Evolutionary conservation across 2,888 invertebrate species (phyloP), one percentile per base, ranked within the genome.

Genomic region (Leucania comma): DNA sequence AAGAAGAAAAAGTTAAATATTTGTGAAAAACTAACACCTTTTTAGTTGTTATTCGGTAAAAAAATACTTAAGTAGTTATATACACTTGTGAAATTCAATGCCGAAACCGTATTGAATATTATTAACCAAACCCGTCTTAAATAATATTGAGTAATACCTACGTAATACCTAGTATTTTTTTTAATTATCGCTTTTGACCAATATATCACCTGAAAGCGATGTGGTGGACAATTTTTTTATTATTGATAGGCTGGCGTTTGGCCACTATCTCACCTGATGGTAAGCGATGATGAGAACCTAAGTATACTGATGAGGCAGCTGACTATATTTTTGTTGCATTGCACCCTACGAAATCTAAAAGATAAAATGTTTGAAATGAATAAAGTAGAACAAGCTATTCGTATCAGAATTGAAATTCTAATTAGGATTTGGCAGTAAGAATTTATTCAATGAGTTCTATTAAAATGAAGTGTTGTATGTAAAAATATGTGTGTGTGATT

Each of bases 381-480:
- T 48, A 4, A 22, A 72, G 3, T 26, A 51, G 50, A 64, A 58
- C 46, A 22, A 14, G 20, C 5, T 6, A 24, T 35, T 54, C 24
- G 12, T 54, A 17, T 61, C 6, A 48, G 35, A 70, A 70, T 2
- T 59, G 32, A 29, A 35, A 48, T 17, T 38, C 71, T 48, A 56
- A 54, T 22, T 38, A 54, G 71, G 48, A 54, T 26, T 12, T 6
- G 4, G 1, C 20, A n/a, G 9, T 58, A 9, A 65, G 20, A 46
- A 42, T 57, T 32, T 14, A 42, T 50, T 56, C 3, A 24, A 14
- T 48, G 22, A 38, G 62, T 71, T 38, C 4, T 38, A 9, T 62
- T 32, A 0, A 22, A 50, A 56, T 32, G 12, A 24, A 17, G 26
- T 51, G 12, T 0, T 12, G n/a, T 5, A 20, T 42, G 0, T 42